These are phyloP conservation scores for Anagyrus pseudococci DNA, from an alignment of 2,888 invertebrate species.

Conservation along the genomic window DNA sequence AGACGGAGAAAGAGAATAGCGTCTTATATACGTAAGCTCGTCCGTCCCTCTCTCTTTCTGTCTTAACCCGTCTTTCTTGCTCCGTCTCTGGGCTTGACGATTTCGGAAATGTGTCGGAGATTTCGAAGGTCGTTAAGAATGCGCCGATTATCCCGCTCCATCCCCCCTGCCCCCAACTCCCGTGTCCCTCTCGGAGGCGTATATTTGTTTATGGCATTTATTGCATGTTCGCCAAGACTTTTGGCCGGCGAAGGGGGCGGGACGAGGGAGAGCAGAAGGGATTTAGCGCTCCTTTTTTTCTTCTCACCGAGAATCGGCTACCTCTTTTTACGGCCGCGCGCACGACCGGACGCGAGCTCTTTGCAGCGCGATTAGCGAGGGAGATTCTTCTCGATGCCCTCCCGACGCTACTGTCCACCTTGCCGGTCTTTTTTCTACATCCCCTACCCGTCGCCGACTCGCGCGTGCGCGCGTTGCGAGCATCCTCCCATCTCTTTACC, in stretches of 20 bases:
- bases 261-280: no score
- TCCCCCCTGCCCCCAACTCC: neutral
- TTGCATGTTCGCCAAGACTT: slow-evolving; percentile 32
- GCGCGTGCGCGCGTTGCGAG: neutral
- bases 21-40: no score
- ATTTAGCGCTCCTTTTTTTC: slow-evolving; percentile 5
- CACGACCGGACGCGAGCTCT: neutral
- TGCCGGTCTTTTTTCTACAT: no score
- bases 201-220: slow-evolving; percentile 38
- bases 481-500: neutral
- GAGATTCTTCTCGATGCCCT: slow-evolving; percentile 8
- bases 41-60: no score
- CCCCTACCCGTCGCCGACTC: no score
- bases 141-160: slow-evolving; percentile 29
- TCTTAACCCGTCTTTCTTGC: no score
- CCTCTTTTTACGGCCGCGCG: neutral
- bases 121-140: slow-evolving; percentile 33
- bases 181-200: slow-evolving; percentile 25
- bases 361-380: neutral
- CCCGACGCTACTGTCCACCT: no score
- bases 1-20: no score
- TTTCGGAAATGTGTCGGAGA: slow-evolving; percentile 33
- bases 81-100: no score
- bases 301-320: neutral
- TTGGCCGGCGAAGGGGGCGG: no score